Percentiles rank a stretch among this genome's conserved stretches.
Evolutionary conservation across 2,113 vertebrate genomes (phyloP).

Genomic region (Istiophorus platypterus): DNA sequence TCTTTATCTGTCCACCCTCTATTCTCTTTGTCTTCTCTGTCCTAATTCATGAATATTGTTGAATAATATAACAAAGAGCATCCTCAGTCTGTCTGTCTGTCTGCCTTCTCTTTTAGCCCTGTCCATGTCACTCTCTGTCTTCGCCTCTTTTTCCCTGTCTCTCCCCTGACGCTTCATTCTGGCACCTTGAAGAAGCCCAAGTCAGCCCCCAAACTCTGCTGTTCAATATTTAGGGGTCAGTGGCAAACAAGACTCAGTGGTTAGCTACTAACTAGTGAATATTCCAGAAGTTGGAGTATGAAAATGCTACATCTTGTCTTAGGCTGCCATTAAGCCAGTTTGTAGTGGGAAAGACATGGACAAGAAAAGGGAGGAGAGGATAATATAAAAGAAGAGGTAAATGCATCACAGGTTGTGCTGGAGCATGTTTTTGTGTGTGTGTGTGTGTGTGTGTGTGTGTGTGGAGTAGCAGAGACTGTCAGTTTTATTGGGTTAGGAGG

Average conservation of each 20-base stretch:
- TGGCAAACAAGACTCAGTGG: conserved; percentile 14
- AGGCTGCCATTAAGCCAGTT: conserved; percentile 1
- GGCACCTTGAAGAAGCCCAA: conserved; percentile 16
- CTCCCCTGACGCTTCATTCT: conserved; percentile 18
- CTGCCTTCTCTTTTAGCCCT: conserved; percentile 17
- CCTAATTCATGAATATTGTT: neutral
- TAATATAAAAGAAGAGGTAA: conserved; percentile 45
- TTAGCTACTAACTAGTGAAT: conserved; percentile 7
- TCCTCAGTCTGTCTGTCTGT: conserved; percentile 1
- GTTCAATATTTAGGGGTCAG: conserved; percentile 35
- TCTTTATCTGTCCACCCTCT: neutral
- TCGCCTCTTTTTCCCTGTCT: neutral
- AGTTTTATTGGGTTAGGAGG: conserved; percentile 77
- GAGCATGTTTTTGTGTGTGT: conserved; percentile 47
- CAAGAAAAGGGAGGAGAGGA: conserved; percentile 6
- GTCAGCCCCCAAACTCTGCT: conserved; percentile 24
- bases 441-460: conserved; percentile 30
- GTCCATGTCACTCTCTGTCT: neutral
- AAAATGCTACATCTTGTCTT: conserved; percentile 4
- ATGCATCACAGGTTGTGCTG: conserved; percentile 52
- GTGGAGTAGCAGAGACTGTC: conserved; percentile 57
- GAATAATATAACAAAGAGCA: conserved; percentile 41
- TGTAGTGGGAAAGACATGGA: conserved; percentile 10
- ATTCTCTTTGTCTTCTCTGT: conserved; percentile 15
- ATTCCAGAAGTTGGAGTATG: neutral